Evolutionary conservation across 1,140 invertebrate species (phyloP), one percentile per base, ranked within the genome.

Genomic region (Pseudomyrmex cubaensis): DNA sequence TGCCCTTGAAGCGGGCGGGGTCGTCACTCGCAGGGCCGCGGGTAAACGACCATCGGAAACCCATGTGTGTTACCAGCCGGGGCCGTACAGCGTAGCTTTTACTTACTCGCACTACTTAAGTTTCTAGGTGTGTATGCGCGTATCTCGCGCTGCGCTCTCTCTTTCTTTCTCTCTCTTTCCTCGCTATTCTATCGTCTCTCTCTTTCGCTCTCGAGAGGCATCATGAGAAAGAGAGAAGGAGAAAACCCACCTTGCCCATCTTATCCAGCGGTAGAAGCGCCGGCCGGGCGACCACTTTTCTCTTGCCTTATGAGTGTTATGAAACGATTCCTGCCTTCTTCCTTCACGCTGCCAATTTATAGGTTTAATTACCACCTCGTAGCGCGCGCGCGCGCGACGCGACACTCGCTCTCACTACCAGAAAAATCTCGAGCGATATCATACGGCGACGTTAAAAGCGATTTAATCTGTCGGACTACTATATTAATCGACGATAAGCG

Each of bases 1-100:
- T 93, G 93, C 93, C 94, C 94, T 94, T 94, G 94, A 93, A 92
- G 90, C 92, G 91, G 93, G 93, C 93, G 91, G 93, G 93, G 93
- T 94, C 93, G 93, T 94, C 93, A 94, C 93, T 93, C 93, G 92
- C 62, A 91, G 90, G 87, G 89, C 87, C 86, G 87, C 91, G 86
- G 94, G 93, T 94, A 94, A 94, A 94, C 92, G 93, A 94, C 93
- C 93, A 94, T 92, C 88, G 89, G 91, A 91, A 90, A 93, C 86
- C 89, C 90, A 90, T 91, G 90, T 92, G 90, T 91, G 89, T 90
- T 90, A 90, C 86, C 83, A 88, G 77, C 80, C 76, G 73, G 72
- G 82, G 85, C 77, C 86, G 89, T 80, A 91, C 63, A 87, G 85
- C 85, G 84, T 82, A 86, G 77, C 87, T 84, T 35, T 75, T 80